phyloP scores from a whole-genome alignment of 1,140 invertebrate species.

The Plodia interpunctella region DNA sequence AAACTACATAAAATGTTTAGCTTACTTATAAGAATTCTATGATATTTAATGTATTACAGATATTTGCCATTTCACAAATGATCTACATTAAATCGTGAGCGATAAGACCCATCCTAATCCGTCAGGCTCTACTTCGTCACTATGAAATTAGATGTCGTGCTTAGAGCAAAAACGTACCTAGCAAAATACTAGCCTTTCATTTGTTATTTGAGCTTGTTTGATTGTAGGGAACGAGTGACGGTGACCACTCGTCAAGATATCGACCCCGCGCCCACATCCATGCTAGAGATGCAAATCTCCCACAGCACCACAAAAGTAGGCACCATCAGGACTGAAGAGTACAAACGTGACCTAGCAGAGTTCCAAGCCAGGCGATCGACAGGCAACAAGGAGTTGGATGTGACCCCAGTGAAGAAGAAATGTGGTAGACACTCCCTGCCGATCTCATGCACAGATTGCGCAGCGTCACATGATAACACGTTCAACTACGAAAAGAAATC shows the following conservation, averaged over 20 bases:
- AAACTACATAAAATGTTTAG: no score
- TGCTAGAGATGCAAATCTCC: constrained; percentile 28
- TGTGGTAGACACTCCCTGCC: constrained; percentile 62
- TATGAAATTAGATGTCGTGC: no score
- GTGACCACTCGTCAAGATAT: constrained; percentile 46
- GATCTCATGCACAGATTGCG: constrained; percentile 62
- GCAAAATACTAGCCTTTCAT: no score
- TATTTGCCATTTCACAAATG: no score
- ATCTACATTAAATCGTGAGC: no score
- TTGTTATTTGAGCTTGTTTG: constrained; percentile 10
- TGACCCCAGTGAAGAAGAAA: constrained; percentile 54
- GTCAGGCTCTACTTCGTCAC: no score
- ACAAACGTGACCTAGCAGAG: constrained; percentile 68
- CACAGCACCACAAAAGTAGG: constrained; percentile 31
- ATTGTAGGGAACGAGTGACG: constrained; percentile 58
- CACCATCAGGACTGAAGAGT: constrained; percentile 69
- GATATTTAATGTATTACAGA: no score
- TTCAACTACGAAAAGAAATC: constrained; percentile 72
- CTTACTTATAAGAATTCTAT: no score
- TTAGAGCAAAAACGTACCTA: no score
- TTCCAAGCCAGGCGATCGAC: constrained; percentile 65
- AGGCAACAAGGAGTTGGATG: constrained; percentile 40
- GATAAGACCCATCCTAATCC: no score
- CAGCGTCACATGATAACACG: constrained; percentile 50
- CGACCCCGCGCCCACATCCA: constrained; percentile 22